Evolutionary conservation across 2,797 vertebrate genomes (phyloP).

Genomic region (Micrastur ruficollis): DNA sequence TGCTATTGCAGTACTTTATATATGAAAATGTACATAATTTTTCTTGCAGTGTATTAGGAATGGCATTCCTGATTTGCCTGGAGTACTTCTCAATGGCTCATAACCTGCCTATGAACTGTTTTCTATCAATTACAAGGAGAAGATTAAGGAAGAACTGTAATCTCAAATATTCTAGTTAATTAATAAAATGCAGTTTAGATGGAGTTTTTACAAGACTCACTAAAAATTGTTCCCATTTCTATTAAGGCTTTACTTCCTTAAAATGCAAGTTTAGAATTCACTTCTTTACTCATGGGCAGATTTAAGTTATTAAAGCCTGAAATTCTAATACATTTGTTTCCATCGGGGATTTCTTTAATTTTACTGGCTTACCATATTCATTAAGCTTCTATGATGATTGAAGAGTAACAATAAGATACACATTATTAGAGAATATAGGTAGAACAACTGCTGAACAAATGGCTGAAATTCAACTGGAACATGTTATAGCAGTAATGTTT

Average conservation of each 20-base stretch:
- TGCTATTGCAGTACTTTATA: neutral
- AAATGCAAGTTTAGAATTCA: neutral
- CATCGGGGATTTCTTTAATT: neutral
- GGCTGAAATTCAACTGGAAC: neutral
- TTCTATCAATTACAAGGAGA: neutral
- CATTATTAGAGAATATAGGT: neutral
- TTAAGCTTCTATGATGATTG: neutral
- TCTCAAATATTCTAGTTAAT: neutral
- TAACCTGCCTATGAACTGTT: neutral
- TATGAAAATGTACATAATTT: neutral
- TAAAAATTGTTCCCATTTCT: neutral
- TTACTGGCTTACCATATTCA: neutral
- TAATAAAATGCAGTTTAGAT: neutral
- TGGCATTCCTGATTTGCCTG: neutral
- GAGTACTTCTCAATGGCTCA: neutral
- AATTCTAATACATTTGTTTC: neutral
- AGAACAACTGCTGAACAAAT: constrained; percentile 4
- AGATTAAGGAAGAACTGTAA: neutral
- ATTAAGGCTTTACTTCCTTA: neutral
- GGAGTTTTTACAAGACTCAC: neutral
- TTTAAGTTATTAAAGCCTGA: neutral
- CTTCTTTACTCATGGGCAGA: neutral
- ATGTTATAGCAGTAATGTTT: neutral
- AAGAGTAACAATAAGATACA: neutral
- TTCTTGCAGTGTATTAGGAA: neutral